Conservation (phyloP, 1,140 invertebrate genomes). For the Anastrepha ludens region DNA sequence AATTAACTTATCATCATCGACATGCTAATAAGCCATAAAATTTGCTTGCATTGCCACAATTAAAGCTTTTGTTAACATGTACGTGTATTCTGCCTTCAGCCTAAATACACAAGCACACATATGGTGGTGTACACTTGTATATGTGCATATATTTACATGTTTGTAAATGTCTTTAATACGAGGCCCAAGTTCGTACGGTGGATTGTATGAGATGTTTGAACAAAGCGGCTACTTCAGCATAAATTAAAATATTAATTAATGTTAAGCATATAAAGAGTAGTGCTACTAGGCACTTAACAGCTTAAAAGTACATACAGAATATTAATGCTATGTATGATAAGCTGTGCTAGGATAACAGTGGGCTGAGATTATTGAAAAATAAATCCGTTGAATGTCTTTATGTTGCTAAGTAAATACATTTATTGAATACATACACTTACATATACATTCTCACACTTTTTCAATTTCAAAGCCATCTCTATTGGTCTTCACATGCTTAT, state of each 20-base stretch:
- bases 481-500: neutral
- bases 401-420: no score
- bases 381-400: neutral
- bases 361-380: neutral
- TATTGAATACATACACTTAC: no score
- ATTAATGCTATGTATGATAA: neutral
- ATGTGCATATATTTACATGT: neutral
- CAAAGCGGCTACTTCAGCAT: slow-evolving; percentile 4
- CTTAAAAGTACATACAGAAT: neutral
- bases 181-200: no score
- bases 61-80: slow-evolving; percentile 9
- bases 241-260: slow-evolving; percentile 52
- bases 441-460: no score
- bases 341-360: no score
- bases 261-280: neutral
- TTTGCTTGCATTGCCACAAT: slow-evolving; percentile 47
- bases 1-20: slow-evolving; percentile 46
- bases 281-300: neutral
- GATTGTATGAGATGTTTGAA: neutral
- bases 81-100: neutral
- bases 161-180: neutral
- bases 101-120: neutral
- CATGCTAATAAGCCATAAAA: slow-evolving; percentile 43
- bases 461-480: no score
- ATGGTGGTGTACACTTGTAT: neutral